Percentiles rank a stretch among this genome's conserved stretches.
These are phyloP conservation scores for Drosophila simulans DNA, from an alignment of 1,140 invertebrate species.

Conservation along the genomic window DNA sequence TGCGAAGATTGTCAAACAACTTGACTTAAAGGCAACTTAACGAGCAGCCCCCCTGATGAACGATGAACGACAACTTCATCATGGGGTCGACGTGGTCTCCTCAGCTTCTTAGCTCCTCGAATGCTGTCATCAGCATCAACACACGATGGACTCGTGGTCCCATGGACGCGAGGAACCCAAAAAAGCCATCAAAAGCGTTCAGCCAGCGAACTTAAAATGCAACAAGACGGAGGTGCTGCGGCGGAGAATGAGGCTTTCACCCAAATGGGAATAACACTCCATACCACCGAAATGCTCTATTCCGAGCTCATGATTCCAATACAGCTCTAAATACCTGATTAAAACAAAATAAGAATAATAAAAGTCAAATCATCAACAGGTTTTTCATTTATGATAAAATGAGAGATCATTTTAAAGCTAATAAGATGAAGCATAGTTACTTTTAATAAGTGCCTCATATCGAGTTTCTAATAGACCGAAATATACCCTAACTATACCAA, in stretches of 20 bases:
- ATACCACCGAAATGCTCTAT: neutral
- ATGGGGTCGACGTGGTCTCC: slow-evolving; percentile 41
- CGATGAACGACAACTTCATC: slow-evolving; percentile 70
- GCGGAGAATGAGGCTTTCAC: slow-evolving; percentile 17
- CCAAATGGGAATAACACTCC: neutral
- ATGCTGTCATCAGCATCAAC: slow-evolving; percentile 69
- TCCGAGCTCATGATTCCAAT: neutral
- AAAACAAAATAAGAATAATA: too few relatives aligned
- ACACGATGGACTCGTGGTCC: slow-evolving; percentile 40
- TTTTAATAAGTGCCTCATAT: neutral
- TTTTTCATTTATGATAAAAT: too few relatives aligned
- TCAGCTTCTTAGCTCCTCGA: slow-evolving; percentile 1
- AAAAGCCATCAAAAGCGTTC: slow-evolving; percentile 71
- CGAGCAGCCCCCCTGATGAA: slow-evolving; percentile 58
- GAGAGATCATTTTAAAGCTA: too few relatives aligned
- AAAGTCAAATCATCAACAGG: too few relatives aligned
- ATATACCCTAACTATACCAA: neutral
- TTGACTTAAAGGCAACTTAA: slow-evolving; percentile 77
- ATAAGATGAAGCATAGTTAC: neutral
- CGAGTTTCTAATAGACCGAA: neutral
- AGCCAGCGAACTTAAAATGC: slow-evolving; percentile 68
- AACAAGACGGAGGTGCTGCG: slow-evolving; percentile 24
- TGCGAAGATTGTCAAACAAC: slow-evolving; percentile 75
- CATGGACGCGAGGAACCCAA: slow-evolving; percentile 16
- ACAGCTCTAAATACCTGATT: too few relatives aligned